A percentile compares a stretch with the other conserved stretches of the same genome.
Evolutionary conservation across 2,113 vertebrate genomes (phyloP).

Genomic region (Nematolebias whitei): DNA sequence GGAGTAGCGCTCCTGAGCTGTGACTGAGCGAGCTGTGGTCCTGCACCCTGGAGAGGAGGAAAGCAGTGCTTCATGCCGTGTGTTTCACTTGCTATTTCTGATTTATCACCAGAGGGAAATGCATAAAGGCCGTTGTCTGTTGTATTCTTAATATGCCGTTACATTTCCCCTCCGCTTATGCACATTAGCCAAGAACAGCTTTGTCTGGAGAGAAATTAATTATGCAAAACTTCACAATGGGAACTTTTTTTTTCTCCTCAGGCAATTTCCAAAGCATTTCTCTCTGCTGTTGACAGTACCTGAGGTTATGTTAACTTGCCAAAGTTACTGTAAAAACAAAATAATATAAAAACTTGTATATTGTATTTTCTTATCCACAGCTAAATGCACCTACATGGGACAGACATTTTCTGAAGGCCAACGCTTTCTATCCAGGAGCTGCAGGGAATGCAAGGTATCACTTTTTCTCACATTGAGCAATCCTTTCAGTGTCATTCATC

Average conservation of each 20-base stretch:
- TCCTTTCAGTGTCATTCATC: neutral
- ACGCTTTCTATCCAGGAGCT: conserved; percentile 85
- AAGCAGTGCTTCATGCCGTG: conserved; percentile 64
- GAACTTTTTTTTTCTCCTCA: conserved; percentile 7
- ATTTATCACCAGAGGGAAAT: conserved; percentile 58
- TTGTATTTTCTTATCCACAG: conserved; percentile 67
- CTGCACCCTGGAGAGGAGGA: conserved; percentile 50
- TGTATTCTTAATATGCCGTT: conserved; percentile 69
- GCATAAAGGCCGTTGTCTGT: conserved; percentile 52
- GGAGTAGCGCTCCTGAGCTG: conserved; percentile 43
- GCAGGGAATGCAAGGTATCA: conserved; percentile 92
- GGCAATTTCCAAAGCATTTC: conserved; percentile 10
- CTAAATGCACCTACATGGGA: conserved; percentile 89
- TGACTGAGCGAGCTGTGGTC: conserved; percentile 37
- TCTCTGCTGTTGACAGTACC: neutral
- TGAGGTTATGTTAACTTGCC: neutral
- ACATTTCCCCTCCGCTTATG: conserved; percentile 33
- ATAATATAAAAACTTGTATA: neutral
- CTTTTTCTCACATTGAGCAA: neutral
- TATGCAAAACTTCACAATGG: conserved; percentile 34
- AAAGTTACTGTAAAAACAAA: neutral
- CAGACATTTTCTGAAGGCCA: conserved; percentile 90
- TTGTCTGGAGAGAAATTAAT: conserved; percentile 43
- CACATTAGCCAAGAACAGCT: conserved; percentile 47
- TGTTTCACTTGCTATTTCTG: conserved; percentile 65